These are phyloP conservation scores for Nyctibius bracteatus DNA, from an alignment of 2,113 vertebrate genomes.

Conservation along the genomic window DNA sequence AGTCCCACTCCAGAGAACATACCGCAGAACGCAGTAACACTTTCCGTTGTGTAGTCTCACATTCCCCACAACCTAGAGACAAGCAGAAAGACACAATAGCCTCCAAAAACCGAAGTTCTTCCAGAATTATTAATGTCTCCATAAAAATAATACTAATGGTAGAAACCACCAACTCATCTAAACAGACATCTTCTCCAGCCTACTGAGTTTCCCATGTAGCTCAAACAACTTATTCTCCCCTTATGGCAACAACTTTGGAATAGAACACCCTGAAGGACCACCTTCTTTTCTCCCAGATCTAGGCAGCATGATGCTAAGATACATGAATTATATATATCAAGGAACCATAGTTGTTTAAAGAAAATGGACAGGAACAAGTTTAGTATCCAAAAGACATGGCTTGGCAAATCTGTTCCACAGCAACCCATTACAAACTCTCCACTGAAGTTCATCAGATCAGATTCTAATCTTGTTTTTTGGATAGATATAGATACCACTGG, in stretches of 20 bases:
- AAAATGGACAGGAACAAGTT: not conserved
- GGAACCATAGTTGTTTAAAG: not conserved
- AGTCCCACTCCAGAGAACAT: not conserved
- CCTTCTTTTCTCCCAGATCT: not conserved
- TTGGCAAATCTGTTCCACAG: not conserved
- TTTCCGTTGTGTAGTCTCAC: not conserved
- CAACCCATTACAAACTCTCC: not conserved
- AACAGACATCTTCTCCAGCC: not conserved
- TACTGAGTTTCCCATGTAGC: not conserved
- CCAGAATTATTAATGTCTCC: not conserved
- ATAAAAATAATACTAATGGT: not conserved
- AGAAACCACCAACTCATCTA: not conserved
- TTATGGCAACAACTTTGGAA: not conserved
- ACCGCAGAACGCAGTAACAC: not conserved
- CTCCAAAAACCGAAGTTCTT: not conserved
- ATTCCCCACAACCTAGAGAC: not conserved
- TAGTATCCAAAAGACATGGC: not conserved
- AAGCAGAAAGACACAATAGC: not conserved
- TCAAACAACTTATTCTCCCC: not conserved
- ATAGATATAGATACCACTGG: not conserved
- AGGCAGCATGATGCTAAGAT: not conserved
- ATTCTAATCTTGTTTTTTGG: not conserved
- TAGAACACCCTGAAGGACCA: not conserved
- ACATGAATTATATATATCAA: accelerated
- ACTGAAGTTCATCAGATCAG: not conserved